phyloP scores from a whole-genome alignment of 2,113 vertebrate species.

The Corythaixoides concolor region DNA sequence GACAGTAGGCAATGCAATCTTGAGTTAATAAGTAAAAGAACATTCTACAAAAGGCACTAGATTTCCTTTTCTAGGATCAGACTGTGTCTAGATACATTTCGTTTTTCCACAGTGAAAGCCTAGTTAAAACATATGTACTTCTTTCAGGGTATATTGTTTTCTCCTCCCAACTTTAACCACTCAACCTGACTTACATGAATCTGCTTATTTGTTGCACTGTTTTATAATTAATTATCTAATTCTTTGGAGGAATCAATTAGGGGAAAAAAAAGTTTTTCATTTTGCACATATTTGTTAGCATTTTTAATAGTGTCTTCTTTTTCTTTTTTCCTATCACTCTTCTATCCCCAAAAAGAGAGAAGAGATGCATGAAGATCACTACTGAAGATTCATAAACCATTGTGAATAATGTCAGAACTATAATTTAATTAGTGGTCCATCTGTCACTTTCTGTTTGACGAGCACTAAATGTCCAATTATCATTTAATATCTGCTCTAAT shows the following conservation, averaged over 20 bases:
- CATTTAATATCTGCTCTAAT: conserved; percentile 99
- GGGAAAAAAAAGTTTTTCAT: neutral
- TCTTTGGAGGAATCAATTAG: neutral
- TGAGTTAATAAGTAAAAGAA: conserved; percentile 44
- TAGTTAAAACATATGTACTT: neutral
- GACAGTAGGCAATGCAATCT: neutral
- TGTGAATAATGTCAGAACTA: conserved; percentile 93
- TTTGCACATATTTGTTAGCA: conserved; percentile 16
- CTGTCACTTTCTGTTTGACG: conserved; percentile 99
- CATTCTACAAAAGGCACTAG: neutral
- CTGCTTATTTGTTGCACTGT: conserved; percentile 20
- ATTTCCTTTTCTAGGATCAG: conserved; percentile 4
- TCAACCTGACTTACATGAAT: conserved; percentile 1
- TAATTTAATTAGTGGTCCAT: conserved; percentile 99
- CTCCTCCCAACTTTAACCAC: neutral
- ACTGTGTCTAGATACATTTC: neutral
- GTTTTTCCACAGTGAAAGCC: neutral
- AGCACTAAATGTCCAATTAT: conserved; percentile 99
- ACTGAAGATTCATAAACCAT: conserved; percentile 82
- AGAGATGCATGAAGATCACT: conserved; percentile 89
- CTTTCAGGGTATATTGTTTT: conserved; percentile 17
- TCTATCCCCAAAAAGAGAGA: conserved; percentile 27
- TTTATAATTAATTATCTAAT: neutral
- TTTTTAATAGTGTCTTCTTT: neutral
- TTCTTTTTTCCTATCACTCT: conserved; percentile 9